These are phyloP conservation scores for Petromus typicus DNA, from an alignment of 2,113 vertebrate genomes.

Conservation along the genomic window DNA sequence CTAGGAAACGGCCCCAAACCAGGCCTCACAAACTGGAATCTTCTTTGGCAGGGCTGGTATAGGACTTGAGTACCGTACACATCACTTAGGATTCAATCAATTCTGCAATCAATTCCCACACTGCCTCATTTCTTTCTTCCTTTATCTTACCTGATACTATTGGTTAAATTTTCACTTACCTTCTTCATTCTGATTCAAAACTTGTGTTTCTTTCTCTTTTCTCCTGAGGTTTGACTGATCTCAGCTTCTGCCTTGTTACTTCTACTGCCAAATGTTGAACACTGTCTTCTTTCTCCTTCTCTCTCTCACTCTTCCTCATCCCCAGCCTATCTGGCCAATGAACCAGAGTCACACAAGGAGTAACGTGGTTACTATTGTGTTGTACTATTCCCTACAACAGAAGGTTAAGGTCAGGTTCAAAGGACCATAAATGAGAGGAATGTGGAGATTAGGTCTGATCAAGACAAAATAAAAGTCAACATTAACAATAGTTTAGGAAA, in stretches of 20 bases:
- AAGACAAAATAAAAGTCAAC: constrained; percentile 13
- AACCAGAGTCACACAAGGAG: not conserved
- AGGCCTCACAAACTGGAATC: not conserved
- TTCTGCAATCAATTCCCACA: not conserved
- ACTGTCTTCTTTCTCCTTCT: not conserved
- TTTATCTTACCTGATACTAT: not conserved
- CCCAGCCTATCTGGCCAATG: not conserved
- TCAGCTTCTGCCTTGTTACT: not conserved
- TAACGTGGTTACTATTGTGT: not conserved
- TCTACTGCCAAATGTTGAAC: not conserved
- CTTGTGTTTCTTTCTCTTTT: not conserved
- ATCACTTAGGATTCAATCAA: not conserved
- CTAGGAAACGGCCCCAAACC: not conserved
- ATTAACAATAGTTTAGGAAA: not conserved
- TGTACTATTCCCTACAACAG: not conserved
- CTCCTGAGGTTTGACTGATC: not conserved
- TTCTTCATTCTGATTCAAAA: not conserved
- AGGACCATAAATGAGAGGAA: not conserved
- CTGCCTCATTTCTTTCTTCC: not conserved
- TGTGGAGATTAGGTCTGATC: not conserved
- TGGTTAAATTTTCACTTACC: not conserved
- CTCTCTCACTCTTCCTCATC: not conserved
- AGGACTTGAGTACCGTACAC: not conserved
- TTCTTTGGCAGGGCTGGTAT: not conserved
- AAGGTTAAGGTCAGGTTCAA: not conserved